phyloP scores from a whole-genome alignment of 2,113 vertebrate genomes.

The Oryzias melastigma region DNA sequence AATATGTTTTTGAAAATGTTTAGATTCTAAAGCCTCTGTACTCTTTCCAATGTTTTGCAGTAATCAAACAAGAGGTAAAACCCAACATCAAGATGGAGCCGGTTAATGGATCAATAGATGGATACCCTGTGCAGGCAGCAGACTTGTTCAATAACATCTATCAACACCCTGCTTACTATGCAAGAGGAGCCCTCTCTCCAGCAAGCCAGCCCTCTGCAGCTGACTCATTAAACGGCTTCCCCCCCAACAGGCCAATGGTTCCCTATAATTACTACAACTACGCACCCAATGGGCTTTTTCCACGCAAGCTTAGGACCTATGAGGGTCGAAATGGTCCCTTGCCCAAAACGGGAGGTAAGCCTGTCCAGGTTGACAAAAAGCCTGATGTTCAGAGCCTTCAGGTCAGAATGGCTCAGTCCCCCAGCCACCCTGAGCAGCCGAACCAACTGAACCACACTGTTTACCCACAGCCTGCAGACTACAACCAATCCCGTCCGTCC shows the following conservation, averaged over 20 bases:
- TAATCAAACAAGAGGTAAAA: constrained; percentile 85
- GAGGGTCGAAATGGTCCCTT: constrained; percentile 75
- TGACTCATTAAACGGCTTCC: constrained; percentile 86
- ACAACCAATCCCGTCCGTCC: constrained; percentile 75
- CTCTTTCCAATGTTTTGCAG: constrained; percentile 54
- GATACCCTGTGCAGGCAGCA: constrained; percentile 83
- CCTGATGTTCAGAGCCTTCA: constrained; percentile 83
- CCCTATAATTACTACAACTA: constrained; percentile 90
- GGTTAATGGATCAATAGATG: constrained; percentile 84
- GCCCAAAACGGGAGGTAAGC: constrained; percentile 58
- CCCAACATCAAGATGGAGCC: constrained; percentile 84
- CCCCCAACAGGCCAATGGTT: constrained; percentile 85
- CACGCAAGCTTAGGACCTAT: constrained; percentile 85
- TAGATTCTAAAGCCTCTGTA: constrained; percentile 16
- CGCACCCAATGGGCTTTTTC: constrained; percentile 85
- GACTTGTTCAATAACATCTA: constrained; percentile 90
- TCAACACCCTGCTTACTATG: constrained; percentile 92
- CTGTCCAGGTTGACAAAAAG: constrained; percentile 82
- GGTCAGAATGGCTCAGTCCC: constrained; percentile 80
- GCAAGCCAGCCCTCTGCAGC: constrained; percentile 83
- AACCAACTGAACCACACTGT: constrained; percentile 57
- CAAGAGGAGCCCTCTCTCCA: constrained; percentile 87
- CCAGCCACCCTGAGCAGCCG: constrained; percentile 76
- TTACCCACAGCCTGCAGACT: constrained; percentile 56
- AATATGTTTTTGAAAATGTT: neutral